Evolutionary conservation across 1,140 invertebrate genomes (phyloP).

Genomic region (Drosophila eugracilis): DNA sequence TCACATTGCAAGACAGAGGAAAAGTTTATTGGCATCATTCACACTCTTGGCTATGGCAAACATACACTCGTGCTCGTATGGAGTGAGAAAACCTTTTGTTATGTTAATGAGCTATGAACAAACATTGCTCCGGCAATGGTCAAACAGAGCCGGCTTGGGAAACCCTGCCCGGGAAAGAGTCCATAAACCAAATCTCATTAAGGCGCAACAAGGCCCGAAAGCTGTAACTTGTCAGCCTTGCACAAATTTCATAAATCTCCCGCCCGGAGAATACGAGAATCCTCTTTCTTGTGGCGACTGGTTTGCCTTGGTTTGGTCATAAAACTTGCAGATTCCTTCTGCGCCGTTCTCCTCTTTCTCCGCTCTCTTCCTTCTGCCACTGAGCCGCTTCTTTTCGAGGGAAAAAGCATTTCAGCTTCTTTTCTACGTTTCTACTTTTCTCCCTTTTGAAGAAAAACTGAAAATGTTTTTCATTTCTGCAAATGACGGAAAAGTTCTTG

Average conservation of each 20-base stretch:
- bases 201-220: conserved; percentile 30
- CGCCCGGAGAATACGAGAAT: conserved; percentile 3
- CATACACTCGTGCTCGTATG: too few species aligned
- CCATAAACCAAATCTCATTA: conserved; percentile 45
- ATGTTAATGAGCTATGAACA: conserved; percentile 24
- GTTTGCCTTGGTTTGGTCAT: conserved; percentile 71
- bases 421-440: conserved; percentile 37
- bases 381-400: conserved; percentile 10
- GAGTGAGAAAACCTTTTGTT: conserved; percentile 12
- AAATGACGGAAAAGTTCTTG: conserved; percentile 62
- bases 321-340: conserved; percentile 53
- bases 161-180: neutral
- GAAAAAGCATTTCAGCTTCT: conserved; percentile 55
- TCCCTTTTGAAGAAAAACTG: conserved; percentile 54
- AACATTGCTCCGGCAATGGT: conserved; percentile 8
- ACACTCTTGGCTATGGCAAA: neutral
- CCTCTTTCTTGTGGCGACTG: conserved; percentile 30
- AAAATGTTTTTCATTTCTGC: conserved; percentile 60
- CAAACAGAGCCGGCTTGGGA: neutral
- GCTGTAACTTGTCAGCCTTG: conserved; percentile 47
- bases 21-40: conserved; percentile 2
- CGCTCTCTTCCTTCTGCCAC: neutral
- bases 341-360: conserved; percentile 10
- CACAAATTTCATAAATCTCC: conserved; percentile 53
- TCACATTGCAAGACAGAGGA: conserved; percentile 4